Evolutionary conservation across 2,888 invertebrate genomes (phyloP).

Genomic region (Chirona hameri): DNA sequence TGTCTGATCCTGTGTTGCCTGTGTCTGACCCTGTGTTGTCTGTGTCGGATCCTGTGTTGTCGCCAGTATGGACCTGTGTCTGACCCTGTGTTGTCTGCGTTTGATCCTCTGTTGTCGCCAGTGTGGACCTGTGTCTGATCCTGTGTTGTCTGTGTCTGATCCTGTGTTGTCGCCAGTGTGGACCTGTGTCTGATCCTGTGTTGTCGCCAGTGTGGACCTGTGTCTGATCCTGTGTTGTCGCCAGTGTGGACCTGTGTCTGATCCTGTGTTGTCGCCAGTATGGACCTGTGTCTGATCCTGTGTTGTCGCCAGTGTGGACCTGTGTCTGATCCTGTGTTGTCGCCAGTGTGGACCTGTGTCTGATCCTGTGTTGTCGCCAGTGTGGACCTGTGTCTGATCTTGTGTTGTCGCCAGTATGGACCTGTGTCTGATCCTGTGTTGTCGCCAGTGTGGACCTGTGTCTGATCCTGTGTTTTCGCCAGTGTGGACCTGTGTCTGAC

Average conservation of each 20-base stretch:
- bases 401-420: slow-evolving; percentile 55
- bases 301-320: slow-evolving; percentile 57
- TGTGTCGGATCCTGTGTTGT: too few species aligned
- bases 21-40: too few species aligned
- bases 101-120: slow-evolving; percentile 31
- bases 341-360: too few species aligned
- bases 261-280: too few species aligned
- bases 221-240: slow-evolving; percentile 42
- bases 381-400: slow-evolving; percentile 1
- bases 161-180: not conserved
- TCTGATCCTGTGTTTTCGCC: too few species aligned
- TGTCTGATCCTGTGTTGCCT: too few species aligned
- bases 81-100: too few species aligned
- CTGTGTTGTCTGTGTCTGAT: too few species aligned
- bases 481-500: not conserved
- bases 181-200: slow-evolving; percentile 26
- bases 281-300: slow-evolving; percentile 25
- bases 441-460: too few species aligned
- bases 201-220: slow-evolving; percentile 60
- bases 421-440: slow-evolving; percentile 50
- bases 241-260: too few species aligned
- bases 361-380: too few species aligned
- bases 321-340: slow-evolving; percentile 47
- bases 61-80: not conserved
- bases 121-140: slow-evolving; percentile 61